Conservation (phyloP, 2,113 vertebrate genomes). For the Ondatra zibethicus region DNA sequence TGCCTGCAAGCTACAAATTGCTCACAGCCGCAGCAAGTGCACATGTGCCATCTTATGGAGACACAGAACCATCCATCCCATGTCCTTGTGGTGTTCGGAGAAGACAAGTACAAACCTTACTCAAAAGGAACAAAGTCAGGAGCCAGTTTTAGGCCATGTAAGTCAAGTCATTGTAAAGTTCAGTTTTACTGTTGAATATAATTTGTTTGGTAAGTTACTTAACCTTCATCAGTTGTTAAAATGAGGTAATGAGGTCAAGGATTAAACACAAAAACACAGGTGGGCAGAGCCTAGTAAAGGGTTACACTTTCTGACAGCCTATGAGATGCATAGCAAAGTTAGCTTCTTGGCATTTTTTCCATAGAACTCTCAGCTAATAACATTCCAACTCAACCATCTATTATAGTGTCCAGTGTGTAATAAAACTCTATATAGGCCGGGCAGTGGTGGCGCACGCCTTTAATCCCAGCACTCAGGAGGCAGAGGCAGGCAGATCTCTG, state of each 20-base stretch:
- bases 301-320: not conserved
- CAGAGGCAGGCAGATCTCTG: too few species aligned
- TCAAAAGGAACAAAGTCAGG: conserved; percentile 10
- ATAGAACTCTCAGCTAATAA: not conserved
- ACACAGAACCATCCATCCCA: not conserved
- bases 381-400: conserved; percentile 5
- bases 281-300: not conserved
- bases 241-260: conserved; percentile 25
- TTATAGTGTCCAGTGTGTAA: not conserved
- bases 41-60: not conserved
- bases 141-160: conserved; percentile 16
- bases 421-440: not conserved
- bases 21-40: not conserved
- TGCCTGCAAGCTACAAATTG: not conserved
- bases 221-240: conserved; percentile 29
- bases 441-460: too few species aligned
- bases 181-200: conserved; percentile 15
- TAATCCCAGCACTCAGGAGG: too few species aligned
- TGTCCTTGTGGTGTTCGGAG: not conserved
- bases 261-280: not conserved
- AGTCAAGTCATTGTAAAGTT: not conserved
- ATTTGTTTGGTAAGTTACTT: not conserved
- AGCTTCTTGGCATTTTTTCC: not conserved
- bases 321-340: not conserved
- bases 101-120: not conserved